Evolutionary conservation across 2,888 invertebrate species (phyloP), one percentile per base, ranked within the genome.

Genomic region (Pseudoips prasinana): DNA sequence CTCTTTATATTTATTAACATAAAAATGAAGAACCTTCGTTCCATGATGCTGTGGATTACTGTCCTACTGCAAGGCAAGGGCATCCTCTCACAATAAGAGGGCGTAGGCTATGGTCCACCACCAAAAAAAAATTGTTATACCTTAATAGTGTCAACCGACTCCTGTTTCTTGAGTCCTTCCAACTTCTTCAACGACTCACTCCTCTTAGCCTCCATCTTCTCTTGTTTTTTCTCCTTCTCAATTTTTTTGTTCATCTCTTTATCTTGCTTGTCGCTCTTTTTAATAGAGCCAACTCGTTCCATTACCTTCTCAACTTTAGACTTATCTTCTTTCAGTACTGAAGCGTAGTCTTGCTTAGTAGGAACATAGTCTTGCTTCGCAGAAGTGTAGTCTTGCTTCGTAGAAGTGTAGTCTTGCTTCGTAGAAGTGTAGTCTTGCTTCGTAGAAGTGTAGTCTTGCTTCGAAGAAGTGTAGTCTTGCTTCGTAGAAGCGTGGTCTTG

Each of bases 81-180:
- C n/a, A n/a, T n/a, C n/a, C n/a, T n/a, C n/a, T n/a, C n/a, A n/a
- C n/a, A n/a, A n/a, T n/a, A n/a, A n/a, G n/a, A n/a, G n/a, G n/a
- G n/a, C n/a, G n/a, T n/a, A n/a, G n/a, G n/a, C n/a, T n/a, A n/a
- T n/a, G n/a, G n/a, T n/a, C n/a, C n/a, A n/a, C n/a, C n/a, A n/a
- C n/a, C n/a, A n/a, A n/a, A n/a, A n/a, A n/a, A n/a, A n/a, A n/a
- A n/a, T n/a, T n/a, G n/a, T n/a, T 5, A 19, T 43, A 87, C 87
- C 76, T 85, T 86, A 42, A 63, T 68, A 9, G 58, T 57, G 54
- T 88, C 87, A 40, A 83, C 68, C 34, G 87, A 86, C 30, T 88
- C 87, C 33, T 83, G 84, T 33, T 72, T 73, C 63, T 79, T 84
- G 29, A 85, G 56, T 0, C 60, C 65, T 37, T 84, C 84, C 7